Percentiles rank a stretch among this genome's conserved stretches.
phyloP scores from a whole-genome alignment of 2,113 vertebrate genomes.

The Apus apus region DNA sequence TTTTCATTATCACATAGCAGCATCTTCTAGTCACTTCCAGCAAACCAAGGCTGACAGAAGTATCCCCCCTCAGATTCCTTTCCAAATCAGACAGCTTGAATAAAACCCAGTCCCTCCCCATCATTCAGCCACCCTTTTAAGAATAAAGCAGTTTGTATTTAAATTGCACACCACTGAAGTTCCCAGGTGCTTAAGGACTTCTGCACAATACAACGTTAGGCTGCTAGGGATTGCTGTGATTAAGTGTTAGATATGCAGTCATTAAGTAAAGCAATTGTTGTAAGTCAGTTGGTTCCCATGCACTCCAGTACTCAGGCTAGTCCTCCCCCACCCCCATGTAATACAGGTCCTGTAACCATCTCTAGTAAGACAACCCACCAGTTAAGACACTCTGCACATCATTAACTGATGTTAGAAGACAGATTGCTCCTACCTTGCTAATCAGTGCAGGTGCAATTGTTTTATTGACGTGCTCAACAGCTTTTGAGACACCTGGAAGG shows the following conservation, averaged over 20 bases:
- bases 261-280: background rate
- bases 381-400: background rate
- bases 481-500: constrained; percentile 98
- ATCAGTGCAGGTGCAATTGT: constrained; percentile 97
- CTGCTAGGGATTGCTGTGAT: background rate
- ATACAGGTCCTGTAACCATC: background rate
- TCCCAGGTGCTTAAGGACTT: background rate
- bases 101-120: background rate
- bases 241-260: background rate
- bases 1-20: background rate
- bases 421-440: constrained; percentile 93
- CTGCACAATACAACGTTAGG: background rate
- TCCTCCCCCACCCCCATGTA: too few species aligned
- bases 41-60: background rate
- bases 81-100: background rate
- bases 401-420: constrained; percentile 72
- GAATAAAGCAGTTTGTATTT: background rate
- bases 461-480: constrained; percentile 99
- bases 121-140: background rate
- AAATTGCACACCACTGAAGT: background rate
- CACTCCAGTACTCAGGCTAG: background rate
- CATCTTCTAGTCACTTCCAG: background rate
- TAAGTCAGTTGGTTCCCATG: background rate
- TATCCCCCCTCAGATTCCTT: background rate
- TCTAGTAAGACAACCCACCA: background rate